Evolutionary conservation across 1,140 invertebrate species (phyloP).

Genomic region (Subanguina moxae): DNA sequence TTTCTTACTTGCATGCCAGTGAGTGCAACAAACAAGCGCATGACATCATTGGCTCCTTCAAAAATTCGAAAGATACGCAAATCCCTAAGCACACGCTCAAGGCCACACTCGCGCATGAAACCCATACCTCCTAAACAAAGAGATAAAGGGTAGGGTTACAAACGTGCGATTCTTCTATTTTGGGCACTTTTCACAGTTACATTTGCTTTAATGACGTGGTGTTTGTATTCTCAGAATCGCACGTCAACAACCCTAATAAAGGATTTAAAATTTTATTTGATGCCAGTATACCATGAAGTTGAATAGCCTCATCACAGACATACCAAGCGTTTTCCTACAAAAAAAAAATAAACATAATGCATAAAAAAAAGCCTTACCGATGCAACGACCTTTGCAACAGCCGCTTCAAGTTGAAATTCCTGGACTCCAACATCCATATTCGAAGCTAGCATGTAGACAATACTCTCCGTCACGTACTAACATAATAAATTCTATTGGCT

Average conservation of each 20-base stretch:
- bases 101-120: slow-evolving; percentile 85
- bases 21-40: slow-evolving; percentile 91
- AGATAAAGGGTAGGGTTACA: background rate
- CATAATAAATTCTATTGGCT: background rate
- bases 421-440: slow-evolving; percentile 78
- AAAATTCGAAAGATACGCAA: slow-evolving; percentile 93
- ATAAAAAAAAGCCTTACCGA: slow-evolving; percentile 56
- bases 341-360: slow-evolving; percentile 6
- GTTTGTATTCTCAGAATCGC: no score
- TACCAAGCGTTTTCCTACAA: slow-evolving; percentile 66
- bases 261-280: background rate
- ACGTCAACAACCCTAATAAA: no score
- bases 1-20: slow-evolving; percentile 63
- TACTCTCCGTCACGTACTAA: slow-evolving; percentile 64
- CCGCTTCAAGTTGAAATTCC: slow-evolving; percentile 81
- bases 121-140: slow-evolving; percentile 67
- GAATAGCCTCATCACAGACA: slow-evolving; percentile 94
- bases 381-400: slow-evolving; percentile 81
- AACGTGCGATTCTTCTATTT: no score
- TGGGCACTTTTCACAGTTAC: no score
- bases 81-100: slow-evolving; percentile 69
- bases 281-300: slow-evolving; percentile 74
- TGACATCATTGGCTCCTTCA: slow-evolving; percentile 96
- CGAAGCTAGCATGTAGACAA: slow-evolving; percentile 79
- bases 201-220: no score